These are phyloP conservation scores for Cecropterus lyciades DNA, from an alignment of 1,140 invertebrate species.

Conservation along the genomic window DNA sequence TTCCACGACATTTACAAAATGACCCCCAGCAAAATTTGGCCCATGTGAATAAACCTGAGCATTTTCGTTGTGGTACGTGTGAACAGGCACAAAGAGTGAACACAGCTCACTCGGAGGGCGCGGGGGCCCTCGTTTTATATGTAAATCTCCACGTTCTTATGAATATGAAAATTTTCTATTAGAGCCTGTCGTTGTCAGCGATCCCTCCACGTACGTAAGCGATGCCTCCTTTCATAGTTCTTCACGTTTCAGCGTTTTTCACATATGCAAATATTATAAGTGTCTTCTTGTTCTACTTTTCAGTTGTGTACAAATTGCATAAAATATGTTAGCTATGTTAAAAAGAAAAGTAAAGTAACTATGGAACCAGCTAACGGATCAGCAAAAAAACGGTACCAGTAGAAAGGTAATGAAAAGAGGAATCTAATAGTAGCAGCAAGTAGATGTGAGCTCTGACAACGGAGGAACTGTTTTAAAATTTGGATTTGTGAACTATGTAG, in stretches of 20 bases:
- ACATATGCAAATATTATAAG: constrained; percentile 30
- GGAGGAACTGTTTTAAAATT: too few relatives aligned
- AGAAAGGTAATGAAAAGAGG: too few relatives aligned
- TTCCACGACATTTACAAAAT: too few relatives aligned
- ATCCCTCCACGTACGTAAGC: constrained; percentile 63
- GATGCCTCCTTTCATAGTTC: constrained; percentile 57
- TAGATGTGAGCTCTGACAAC: too few relatives aligned
- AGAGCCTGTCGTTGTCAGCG: constrained; percentile 80
- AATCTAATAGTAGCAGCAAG: too few relatives aligned
- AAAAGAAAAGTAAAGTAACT: too few relatives aligned
- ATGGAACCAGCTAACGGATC: too few relatives aligned
- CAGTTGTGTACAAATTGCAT: background rate
- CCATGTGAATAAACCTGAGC: too few relatives aligned
- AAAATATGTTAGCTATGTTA: background rate
- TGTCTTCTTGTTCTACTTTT: constrained; percentile 1
- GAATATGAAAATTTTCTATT: constrained; percentile 85
- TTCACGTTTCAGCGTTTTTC: constrained; percentile 58
- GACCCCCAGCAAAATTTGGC: too few relatives aligned
- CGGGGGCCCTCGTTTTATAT: constrained; percentile 79
- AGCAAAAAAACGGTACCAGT: too few relatives aligned
- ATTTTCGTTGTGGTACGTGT: too few relatives aligned
- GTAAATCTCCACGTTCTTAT: constrained; percentile 81
- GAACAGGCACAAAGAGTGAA: constrained; percentile 39
- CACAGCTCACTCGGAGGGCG: constrained; percentile 53
- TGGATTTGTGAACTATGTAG: too few relatives aligned